Conservation (phyloP, 2,888 invertebrate genomes). For the Hipparchia semele region DNA sequence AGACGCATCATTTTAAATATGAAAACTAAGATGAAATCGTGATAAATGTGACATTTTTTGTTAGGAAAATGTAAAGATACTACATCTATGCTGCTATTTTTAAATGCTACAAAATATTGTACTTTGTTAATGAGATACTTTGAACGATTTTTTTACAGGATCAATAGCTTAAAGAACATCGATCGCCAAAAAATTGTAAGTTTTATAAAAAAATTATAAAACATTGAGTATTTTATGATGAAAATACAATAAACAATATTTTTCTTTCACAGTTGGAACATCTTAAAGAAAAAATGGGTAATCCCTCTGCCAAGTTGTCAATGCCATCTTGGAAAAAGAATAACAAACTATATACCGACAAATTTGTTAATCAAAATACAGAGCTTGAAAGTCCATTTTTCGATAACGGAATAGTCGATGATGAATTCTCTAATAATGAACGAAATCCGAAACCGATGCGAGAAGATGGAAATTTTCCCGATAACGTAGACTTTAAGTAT, state of each 20-base stretch:
- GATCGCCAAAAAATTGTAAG: slow-evolving; percentile 49
- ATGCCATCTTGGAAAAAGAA: slow-evolving; percentile 40
- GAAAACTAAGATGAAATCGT: too few species aligned
- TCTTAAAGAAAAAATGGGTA: slow-evolving; percentile 34
- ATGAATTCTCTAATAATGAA: slow-evolving; percentile 37
- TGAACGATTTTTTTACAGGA: slow-evolving; percentile 12
- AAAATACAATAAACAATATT: slow-evolving; percentile 21
- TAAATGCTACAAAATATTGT: too few species aligned
- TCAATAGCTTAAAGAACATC: slow-evolving; percentile 19
- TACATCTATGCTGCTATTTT: too few species aligned
- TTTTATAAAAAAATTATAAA: slow-evolving; percentile 8
- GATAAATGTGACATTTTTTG: too few species aligned
- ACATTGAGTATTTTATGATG: background rate
- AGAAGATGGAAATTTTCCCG: slow-evolving; percentile 41
- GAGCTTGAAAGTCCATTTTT: slow-evolving; percentile 40
- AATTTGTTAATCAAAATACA: slow-evolving; percentile 40
- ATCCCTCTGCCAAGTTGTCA: slow-evolving; percentile 27
- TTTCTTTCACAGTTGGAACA: slow-evolving; percentile 27
- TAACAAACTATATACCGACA: slow-evolving; percentile 39
- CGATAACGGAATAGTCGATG: slow-evolving; percentile 38
- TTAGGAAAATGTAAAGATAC: too few species aligned
- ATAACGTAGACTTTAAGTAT: slow-evolving; percentile 67
- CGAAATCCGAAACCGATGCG: slow-evolving; percentile 34
- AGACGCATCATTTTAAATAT: too few species aligned
- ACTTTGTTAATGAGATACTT: too few species aligned